Base-by-base conservation (phyloP, 1,140 invertebrate genomes). In the Eubasilissa regina region DNA sequence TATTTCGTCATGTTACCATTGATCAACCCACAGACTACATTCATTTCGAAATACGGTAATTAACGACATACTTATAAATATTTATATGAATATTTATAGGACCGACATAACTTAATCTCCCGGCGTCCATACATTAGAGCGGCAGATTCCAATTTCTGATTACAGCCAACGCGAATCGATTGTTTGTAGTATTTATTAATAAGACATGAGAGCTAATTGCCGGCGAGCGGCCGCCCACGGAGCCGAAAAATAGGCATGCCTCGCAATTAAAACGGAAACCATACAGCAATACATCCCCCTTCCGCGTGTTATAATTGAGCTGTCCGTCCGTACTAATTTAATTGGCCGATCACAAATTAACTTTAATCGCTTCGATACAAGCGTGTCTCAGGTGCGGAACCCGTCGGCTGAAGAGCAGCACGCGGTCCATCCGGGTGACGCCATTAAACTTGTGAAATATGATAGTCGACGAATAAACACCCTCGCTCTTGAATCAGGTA, bases 401-500 rank as follows among this genome's bases (percentile, higher is more conserved):
- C 15, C 10, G 55, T 66, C 13, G 35, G 53, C 68, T 13, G 25
- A 43, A 17, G 47, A 73, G 15, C 78, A 74, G 78, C 72, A 74
- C 70, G 78, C 19, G 48, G 35, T 64, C 45, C 60, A 25, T 55
- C 21, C 64, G 48, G 76, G 53, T 47, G 64, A 68, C 60, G 64
- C 45, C 48, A 66, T 80, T 76, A 77, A 77, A 70, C 35, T 19
- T 15, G 56, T 77, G 75, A 80, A 80, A 77, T 80, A 77, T 75
- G 79, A 80, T 80, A 48, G 17, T 58, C 48, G 55, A 77, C 64
- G 75, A 77, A 62, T 77, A 77, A 77, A 77, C 79, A 80, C 75
- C 79, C 79, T 66, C 53, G 74, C 53, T 56, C 25, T 56, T 15
- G 19, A 48, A 64, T 44, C 21, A 11, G 12, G 25, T 35, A 35